phyloP scores from a whole-genome alignment of 2,797 vertebrate genomes.

The Otolemur crassicaudatus region DNA sequence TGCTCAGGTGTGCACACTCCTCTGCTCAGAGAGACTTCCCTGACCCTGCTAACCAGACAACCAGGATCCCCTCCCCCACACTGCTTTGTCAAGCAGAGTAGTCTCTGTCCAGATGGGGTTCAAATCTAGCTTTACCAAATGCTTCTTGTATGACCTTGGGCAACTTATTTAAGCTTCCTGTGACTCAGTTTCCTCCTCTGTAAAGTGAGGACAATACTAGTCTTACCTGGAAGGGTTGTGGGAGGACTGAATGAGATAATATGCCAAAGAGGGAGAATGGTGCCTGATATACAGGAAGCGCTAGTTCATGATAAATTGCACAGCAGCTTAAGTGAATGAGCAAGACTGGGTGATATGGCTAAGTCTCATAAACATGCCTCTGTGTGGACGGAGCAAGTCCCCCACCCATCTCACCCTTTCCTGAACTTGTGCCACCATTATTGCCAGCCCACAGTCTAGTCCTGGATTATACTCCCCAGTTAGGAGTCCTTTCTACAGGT shows the following conservation, averaged over 20 bases:
- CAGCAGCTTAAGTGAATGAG: background rate
- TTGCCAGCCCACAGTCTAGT: rapidly evolving
- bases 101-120: background rate
- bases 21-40: background rate
- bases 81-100: background rate
- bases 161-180: background rate
- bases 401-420: background rate
- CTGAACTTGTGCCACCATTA: background rate
- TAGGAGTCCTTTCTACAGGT: background rate
- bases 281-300: background rate
- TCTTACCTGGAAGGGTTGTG: background rate
- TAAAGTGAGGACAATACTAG: constrained; percentile 20
- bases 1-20: background rate
- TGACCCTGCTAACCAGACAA: no score
- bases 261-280: background rate
- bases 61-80: rapidly evolving
- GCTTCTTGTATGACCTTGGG: background rate
- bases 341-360: rapidly evolving
- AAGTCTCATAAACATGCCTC: background rate
- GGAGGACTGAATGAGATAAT: background rate
- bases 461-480: background rate
- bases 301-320: rapidly evolving
- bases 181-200: constrained; percentile 64
- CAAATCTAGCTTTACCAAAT: background rate
- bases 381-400: background rate